Conservation (phyloP, 2,797 vertebrate species). For the Sebastes hubbsi region DNA sequence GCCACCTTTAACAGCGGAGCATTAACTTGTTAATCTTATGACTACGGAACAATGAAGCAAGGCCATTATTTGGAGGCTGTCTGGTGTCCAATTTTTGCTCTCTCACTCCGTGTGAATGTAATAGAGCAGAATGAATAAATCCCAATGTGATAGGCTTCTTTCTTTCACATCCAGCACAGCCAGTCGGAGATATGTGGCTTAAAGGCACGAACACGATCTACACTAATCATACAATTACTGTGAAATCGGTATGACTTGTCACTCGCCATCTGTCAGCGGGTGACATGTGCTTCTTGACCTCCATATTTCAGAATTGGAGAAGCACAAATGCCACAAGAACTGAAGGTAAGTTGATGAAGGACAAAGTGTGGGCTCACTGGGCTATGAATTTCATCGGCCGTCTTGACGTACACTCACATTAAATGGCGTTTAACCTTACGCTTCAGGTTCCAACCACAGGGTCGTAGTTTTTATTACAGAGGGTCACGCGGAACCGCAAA, state of each 20-base stretch:
- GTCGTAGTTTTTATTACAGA: not conserved
- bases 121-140: slow-evolving; percentile 27
- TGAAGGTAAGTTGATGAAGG: slow-evolving; percentile 51
- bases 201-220: not conserved
- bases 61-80: slow-evolving; percentile 37
- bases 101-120: slow-evolving; percentile 14
- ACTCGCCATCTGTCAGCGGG: slow-evolving; percentile 29
- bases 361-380: not conserved
- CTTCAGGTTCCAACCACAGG: not conserved
- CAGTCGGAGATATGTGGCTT: not conserved
- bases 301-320: slow-evolving; percentile 19
- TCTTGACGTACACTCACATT: not conserved
- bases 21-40: slow-evolving; percentile 29
- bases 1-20: slow-evolving; percentile 19
- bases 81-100: slow-evolving; percentile 29
- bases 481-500: not conserved
- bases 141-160: not conserved
- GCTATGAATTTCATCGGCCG: slow-evolving; percentile 10
- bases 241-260: slow-evolving; percentile 29
- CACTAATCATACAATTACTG: slow-evolving; percentile 44
- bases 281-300: slow-evolving; percentile 36
- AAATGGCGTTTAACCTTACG: slow-evolving; percentile 5
- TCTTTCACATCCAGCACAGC: slow-evolving; percentile 12
- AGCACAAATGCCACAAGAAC: slow-evolving; percentile 14
- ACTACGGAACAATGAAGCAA: slow-evolving; percentile 32